Conservation (phyloP, 2,888 invertebrate species). For the Noctua janthe region DNA sequence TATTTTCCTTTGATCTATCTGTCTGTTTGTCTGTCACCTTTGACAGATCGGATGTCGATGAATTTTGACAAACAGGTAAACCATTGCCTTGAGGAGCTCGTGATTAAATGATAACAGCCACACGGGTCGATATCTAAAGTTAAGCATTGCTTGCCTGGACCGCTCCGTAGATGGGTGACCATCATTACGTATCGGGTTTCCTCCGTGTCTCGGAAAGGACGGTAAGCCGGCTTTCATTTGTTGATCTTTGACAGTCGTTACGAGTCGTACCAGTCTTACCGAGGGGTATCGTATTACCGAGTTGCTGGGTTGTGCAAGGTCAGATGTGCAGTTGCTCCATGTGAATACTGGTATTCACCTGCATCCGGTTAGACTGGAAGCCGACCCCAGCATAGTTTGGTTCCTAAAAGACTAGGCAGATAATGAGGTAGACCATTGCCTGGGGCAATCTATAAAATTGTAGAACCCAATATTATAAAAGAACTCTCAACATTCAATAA, state of each 20-base stretch:
- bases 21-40: neutral
- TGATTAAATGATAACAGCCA: neutral
- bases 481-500: neutral
- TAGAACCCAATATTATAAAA: neutral
- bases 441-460: neutral
- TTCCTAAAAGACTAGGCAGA: neutral
- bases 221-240: neutral
- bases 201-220: neutral
- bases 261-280: too few species aligned
- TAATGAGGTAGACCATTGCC: neutral
- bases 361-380: neutral
- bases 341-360: neutral
- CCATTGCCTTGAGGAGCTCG: neutral
- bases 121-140: neutral
- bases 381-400: neutral
- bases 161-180: neutral
- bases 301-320: neutral
- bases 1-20: neutral
- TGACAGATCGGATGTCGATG: neutral
- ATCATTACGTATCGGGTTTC: neutral
- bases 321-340: neutral
- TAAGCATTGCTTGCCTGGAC: neutral
- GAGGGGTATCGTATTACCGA: too few species aligned
- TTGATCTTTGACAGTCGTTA: neutral
- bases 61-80: neutral